Evolutionary conservation across 2,113 vertebrate species (phyloP).

Genomic region (Charadrius vociferus): DNA sequence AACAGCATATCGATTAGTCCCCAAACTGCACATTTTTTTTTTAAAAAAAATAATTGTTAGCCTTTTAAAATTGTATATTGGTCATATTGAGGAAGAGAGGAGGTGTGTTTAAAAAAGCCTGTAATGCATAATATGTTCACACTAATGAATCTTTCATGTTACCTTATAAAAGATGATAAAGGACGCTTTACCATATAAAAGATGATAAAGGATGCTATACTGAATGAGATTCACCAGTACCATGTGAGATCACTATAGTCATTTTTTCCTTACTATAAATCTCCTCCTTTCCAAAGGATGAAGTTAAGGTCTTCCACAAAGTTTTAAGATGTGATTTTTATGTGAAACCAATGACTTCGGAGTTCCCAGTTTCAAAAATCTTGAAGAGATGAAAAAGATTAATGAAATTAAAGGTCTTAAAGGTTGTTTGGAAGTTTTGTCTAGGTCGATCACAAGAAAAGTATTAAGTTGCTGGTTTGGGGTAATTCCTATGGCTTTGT

Average conservation of each 20-base stretch:
- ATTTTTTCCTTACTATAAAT: background rate
- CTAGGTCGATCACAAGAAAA: background rate
- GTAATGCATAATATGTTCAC: background rate
- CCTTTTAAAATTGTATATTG: background rate
- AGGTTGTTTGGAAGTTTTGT: background rate
- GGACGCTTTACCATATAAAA: background rate
- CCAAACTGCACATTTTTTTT: background rate
- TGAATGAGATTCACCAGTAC: background rate
- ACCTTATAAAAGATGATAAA: background rate
- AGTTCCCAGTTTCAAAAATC: background rate
- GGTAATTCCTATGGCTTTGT: background rate
- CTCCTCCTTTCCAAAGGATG: background rate
- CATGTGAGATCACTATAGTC: background rate
- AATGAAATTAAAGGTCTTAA: background rate
- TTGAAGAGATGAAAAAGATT: background rate
- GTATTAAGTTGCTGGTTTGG: background rate
- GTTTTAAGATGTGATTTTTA: background rate
- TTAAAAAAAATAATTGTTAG: background rate
- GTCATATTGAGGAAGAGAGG: accelerated
- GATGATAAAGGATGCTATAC: background rate
- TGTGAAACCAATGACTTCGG: background rate
- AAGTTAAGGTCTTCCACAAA: background rate
- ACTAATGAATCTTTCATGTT: background rate
- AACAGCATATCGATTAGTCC: background rate
- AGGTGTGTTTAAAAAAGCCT: background rate